Base-by-base conservation (phyloP, 2,113 vertebrate genomes). In the Recurvirostra avosetta region DNA sequence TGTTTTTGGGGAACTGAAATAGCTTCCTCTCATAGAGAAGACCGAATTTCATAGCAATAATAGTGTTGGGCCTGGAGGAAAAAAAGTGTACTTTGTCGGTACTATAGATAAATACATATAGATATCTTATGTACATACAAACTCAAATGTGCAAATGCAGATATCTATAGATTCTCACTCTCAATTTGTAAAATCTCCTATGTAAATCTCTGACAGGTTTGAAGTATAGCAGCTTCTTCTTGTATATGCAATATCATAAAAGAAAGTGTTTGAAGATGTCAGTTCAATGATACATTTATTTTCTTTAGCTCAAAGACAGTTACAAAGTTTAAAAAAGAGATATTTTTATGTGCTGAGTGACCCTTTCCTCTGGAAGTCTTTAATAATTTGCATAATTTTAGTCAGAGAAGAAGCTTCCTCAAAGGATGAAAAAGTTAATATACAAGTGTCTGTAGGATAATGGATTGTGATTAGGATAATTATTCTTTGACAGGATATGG, bases 141-240 rank as follows among this genome's bases (percentile, higher is more conserved):
- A 66, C 5, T 32, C 29, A 66, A 8, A 45, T 26, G 14, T 0
- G 0, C 5, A 53, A 81, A 61, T 34, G 19, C 27, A 59, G 25
- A 6, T 70, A 55, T 72, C 63, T 80, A 58, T 21, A 76, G 49
- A 73, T 49, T 81, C 18, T 12, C 53, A 76, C 10, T 38, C 13
- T 78, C 17, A 47, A 0, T 71, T 72, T 72, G 20, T 9, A 88
- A 76, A 76, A 76, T 49, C 14, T 65, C 17, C n/a, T 66, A 3
- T 29, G 21, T 53, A 74, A 70, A 50, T 50, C 18, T 65, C n/a
- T 43, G 29, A 40, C 40, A 41, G 14, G 23, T 75, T 85, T 81
- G 63, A 93, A 72, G 15, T 26, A 68, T 3, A 76, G 15, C 11
- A 84, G 8, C 36, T 45, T 85, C 38, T 74, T 86, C 53, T 77